phyloP scores from a whole-genome alignment of 2,113 vertebrate genomes.

The Mugil cephalus region DNA sequence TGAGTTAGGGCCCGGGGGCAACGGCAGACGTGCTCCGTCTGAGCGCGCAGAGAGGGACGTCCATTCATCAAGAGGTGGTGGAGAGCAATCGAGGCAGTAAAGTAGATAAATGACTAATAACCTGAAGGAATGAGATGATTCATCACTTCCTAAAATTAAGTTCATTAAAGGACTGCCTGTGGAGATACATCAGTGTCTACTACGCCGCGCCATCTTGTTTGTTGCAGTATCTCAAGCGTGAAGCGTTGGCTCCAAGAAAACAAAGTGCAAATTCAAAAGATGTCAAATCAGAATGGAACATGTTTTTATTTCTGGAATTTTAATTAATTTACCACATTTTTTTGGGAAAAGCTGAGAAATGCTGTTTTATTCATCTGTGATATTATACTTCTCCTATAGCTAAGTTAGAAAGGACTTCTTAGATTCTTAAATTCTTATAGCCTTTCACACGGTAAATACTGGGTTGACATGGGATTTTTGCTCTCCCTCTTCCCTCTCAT shows the following conservation, averaged over 20 bases:
- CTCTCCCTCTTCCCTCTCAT: too few species aligned
- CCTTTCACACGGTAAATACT: too few species aligned
- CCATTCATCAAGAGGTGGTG: slow-evolving; percentile 69
- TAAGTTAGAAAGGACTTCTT: too few species aligned
- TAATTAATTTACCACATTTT: too few species aligned
- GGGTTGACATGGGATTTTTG: too few species aligned
- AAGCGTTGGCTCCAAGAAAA: slow-evolving; percentile 1
- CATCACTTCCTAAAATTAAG: slow-evolving; percentile 74
- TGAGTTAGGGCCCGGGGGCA: slow-evolving; percentile 40
- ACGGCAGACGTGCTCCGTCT: slow-evolving; percentile 21
- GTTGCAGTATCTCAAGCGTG: not conserved
- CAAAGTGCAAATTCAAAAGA: not conserved
- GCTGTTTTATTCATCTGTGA: too few species aligned
- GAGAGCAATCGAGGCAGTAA: slow-evolving; percentile 48
- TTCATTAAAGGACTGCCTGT: slow-evolving; percentile 61
- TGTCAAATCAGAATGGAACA: not conserved
- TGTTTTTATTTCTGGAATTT: not conserved
- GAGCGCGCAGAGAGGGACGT: slow-evolving; percentile 25
- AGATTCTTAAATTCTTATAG: too few species aligned
- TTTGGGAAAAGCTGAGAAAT: too few species aligned
- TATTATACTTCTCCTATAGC: too few species aligned
- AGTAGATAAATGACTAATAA: slow-evolving; percentile 75
- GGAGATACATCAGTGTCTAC: slow-evolving; percentile 68
- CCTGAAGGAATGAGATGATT: slow-evolving; percentile 69
- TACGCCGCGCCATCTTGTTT: slow-evolving; percentile 49